Evolutionary conservation across 1,140 invertebrate species (phyloP).

Genomic region (Drosophila leontia): DNA sequence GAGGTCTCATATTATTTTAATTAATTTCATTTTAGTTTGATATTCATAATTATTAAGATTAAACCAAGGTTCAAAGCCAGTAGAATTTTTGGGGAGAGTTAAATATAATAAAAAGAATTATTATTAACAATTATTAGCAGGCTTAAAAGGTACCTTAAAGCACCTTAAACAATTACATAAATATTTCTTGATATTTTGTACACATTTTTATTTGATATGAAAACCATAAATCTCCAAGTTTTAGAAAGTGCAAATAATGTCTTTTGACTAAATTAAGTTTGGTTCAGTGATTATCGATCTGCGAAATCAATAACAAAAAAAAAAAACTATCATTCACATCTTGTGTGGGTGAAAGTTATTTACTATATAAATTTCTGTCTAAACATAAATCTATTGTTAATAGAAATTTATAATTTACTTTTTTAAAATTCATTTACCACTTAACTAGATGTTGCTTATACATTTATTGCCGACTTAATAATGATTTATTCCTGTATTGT

Average conservation of each 20-base stretch:
- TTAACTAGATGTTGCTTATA: neutral
- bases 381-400: neutral
- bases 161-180: neutral
- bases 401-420: neutral
- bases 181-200: neutral
- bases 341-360: conserved; percentile 8
- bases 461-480: conserved; percentile 1
- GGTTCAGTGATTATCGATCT: conserved; percentile 1
- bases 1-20: too few relatives aligned
- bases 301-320: neutral
- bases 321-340: neutral
- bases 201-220: neutral
- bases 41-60: neutral
- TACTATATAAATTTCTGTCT: neutral
- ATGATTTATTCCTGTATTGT: neutral
- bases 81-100: neutral
- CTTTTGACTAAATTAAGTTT: conserved; percentile 3
- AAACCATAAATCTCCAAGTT: neutral
- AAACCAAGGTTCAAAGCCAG: neutral
- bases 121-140: neutral
- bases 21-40: neutral
- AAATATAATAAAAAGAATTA: neutral
- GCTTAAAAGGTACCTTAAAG: too few relatives aligned
- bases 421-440: neutral
- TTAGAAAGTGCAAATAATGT: conserved; percentile 22